Base-by-base conservation (phyloP, 2,113 vertebrate species). In the Callipepla californica region DNA sequence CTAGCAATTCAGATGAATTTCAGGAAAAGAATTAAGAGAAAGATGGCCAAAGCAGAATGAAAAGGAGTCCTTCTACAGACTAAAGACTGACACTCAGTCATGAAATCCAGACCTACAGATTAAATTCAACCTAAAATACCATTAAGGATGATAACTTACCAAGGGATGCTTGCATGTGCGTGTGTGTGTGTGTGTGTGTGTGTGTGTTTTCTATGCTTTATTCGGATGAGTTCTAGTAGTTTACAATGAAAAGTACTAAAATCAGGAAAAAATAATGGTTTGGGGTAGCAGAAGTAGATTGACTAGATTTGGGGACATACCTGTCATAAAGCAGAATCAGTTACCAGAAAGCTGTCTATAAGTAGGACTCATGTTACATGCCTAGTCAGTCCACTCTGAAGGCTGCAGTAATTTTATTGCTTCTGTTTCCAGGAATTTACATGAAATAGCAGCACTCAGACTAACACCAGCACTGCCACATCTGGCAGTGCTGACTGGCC, bases 281-380 rank as follows among this genome's bases (percentile, higher is more conserved):
- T 66, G 23, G 12, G 15, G 13, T 36, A 91, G 48, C 19, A 73
- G 34, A 89, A 68, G 25, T 26, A 45, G 45, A 59, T 50, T 59
- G 45, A 38, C 16, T 82, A 12, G 0, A 16, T 77, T 53, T 69
- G 42, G 38, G 50, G 26, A 40, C 32, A 55, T 14, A 40, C 3
- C 21, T 26, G 14, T 26, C n/a, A 34, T 11, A 13, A 87, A 82
- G 57, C 14, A 55, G 42, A 58, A 76, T 53, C 20, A 40, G 28
- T 36, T 19, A 47, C 19, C 34, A 74, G 53, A 57, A 76, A 57
- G 11, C 22, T 0, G 0, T 7, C 36, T 40, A 13, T 2, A 1
- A 55, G 34, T 6, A 42, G 50, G 42, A 62, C 69, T 59, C 28
- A 23, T 34, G 21, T 59, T 53, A 50, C 68, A 69, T 58, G 40